Percentiles rank a stretch among this genome's conserved stretches.
These are phyloP conservation scores for Drosophila acutilabella DNA, from an alignment of 2,888 invertebrate species.

Conservation along the genomic window DNA sequence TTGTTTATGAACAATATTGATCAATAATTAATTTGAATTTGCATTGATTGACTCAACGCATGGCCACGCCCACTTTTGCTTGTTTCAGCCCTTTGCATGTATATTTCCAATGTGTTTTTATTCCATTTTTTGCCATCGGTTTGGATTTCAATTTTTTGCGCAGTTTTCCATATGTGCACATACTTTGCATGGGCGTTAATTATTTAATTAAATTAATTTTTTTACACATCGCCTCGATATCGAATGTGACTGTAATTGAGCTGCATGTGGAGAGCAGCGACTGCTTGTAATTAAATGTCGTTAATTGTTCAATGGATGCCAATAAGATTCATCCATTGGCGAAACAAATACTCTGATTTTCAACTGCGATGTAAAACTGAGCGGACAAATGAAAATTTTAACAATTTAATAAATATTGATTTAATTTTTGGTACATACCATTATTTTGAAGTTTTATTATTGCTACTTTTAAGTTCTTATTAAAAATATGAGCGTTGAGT, in stretches of 20 bases:
- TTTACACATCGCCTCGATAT: not conserved
- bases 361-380: constrained; percentile 5
- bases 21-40: constrained; percentile 58
- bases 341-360: constrained; percentile 32
- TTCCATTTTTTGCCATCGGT: constrained; percentile 13
- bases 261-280: constrained; percentile 37
- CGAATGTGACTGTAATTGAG: constrained; percentile 56
- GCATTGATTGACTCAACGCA: constrained; percentile 50
- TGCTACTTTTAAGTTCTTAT: no score
- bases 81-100: constrained; percentile 36
- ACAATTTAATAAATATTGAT: no score
- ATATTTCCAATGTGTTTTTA: constrained; percentile 15
- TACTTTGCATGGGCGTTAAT: constrained; percentile 28
- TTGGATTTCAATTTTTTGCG: constrained; percentile 3
- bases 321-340: constrained; percentile 21
- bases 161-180: constrained; percentile 14
- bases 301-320: constrained; percentile 24
- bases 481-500: no score
- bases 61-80: constrained; percentile 21
- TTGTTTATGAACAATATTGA: constrained; percentile 39
- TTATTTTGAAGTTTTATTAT: no score
- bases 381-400: not conserved
- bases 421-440: no score
- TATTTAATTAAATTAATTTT: constrained; percentile 32
- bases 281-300: constrained; percentile 58